Percentiles rank a stretch among this genome's conserved stretches.
Evolutionary conservation across 2,113 vertebrate species (phyloP).

Genomic region (Oncorhynchus masou): DNA sequence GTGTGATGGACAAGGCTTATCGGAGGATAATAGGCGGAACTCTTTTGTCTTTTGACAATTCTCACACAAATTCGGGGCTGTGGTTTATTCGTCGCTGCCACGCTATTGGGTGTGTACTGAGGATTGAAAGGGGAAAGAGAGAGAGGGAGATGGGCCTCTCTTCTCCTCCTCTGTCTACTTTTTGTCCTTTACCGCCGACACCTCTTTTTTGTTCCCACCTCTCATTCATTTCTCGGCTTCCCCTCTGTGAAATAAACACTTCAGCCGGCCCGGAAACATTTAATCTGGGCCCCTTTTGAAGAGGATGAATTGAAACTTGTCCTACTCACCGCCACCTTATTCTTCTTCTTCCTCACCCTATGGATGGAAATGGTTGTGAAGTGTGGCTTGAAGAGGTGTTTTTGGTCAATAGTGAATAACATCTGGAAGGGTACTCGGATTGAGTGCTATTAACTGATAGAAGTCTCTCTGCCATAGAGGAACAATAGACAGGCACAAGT

Average conservation of each 20-base stretch:
- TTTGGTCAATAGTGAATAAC: conserved; percentile 49
- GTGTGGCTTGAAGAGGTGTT: conserved; percentile 50
- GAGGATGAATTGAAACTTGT: conserved; percentile 99
- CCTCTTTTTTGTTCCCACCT: conserved; percentile 76
- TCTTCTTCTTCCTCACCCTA: conserved; percentile 14
- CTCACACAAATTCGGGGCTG: conserved; percentile 95
- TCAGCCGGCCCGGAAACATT: conserved; percentile 99
- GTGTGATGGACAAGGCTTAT: conserved; percentile 99
- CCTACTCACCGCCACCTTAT: conserved; percentile 76
- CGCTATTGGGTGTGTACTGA: conserved; percentile 94
- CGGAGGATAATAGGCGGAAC: conserved; percentile 99
- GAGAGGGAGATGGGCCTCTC: conserved; percentile 73
- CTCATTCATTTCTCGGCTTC: conserved; percentile 64
- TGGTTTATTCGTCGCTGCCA: conserved; percentile 90
- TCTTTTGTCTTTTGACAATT: conserved; percentile 96
- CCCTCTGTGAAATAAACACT: conserved; percentile 97
- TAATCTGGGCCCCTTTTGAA: conserved; percentile 96
- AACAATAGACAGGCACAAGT: conserved; percentile 34
- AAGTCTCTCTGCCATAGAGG: conserved; percentile 24
- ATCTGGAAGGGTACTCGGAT: conserved; percentile 46
- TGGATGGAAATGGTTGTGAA: too few relatives aligned
- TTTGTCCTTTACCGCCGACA: conserved; percentile 80
- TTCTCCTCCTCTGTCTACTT: conserved; percentile 63
- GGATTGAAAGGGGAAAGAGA: conserved; percentile 73
- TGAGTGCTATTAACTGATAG: conserved; percentile 61